Conservation (phyloP, 2,113 vertebrate species). For the Eulemur rufifrons region DNA sequence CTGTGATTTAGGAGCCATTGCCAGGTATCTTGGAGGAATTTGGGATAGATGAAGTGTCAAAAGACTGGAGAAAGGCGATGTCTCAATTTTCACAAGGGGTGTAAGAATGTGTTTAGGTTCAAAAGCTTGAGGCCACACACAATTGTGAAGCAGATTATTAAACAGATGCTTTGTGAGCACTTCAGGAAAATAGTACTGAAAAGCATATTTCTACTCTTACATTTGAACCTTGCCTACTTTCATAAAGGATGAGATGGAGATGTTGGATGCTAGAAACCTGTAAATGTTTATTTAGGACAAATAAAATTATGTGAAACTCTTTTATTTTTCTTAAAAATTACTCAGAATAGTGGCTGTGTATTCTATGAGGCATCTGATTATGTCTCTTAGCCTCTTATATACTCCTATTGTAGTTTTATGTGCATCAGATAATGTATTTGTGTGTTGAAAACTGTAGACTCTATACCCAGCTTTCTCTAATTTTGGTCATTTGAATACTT, state of each 20-base stretch:
- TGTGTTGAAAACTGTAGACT: conserved; percentile 4
- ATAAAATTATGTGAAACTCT: conserved; percentile 29
- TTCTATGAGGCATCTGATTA: not conserved
- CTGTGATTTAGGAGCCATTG: not conserved
- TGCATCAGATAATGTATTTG: not conserved
- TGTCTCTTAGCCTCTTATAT: not conserved
- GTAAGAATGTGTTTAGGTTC: not conserved
- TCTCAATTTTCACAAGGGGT: not conserved
- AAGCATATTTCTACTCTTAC: not conserved
- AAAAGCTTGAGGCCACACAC: not conserved
- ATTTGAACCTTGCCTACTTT: conserved; percentile 19
- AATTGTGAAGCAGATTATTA: conserved; percentile 33
- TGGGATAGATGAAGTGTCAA: not conserved
- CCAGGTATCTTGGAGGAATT: conserved; percentile 12
- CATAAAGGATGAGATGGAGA: not conserved
- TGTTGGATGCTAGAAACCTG: conserved; percentile 14
- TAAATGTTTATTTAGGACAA: conserved; percentile 29
- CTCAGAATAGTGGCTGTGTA: not conserved
- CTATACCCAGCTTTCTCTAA: not conserved
- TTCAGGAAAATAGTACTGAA: conserved; percentile 29
- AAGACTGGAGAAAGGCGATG: not conserved
- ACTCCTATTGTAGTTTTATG: not conserved
- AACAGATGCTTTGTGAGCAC: conserved; percentile 20
- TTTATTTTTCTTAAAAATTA: not conserved
- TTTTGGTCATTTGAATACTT: not conserved